Percentiles rank a stretch among this genome's conserved stretches.
phyloP scores from a whole-genome alignment of 2,797 vertebrate genomes.

The Pangasius mekongensis region DNA sequence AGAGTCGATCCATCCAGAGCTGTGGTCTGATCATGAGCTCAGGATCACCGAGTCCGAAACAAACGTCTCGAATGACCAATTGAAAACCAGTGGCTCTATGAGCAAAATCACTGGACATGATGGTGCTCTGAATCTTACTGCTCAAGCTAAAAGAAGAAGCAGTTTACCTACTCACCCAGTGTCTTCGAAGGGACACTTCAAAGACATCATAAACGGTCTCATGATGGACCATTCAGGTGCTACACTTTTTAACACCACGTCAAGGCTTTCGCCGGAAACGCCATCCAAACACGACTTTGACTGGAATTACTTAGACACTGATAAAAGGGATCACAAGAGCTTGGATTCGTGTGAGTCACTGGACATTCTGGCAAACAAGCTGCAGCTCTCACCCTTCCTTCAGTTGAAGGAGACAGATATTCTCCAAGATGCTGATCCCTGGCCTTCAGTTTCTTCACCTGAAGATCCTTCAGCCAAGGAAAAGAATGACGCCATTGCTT shows the following conservation, averaged over 20 bases:
- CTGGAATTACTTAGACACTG: slow-evolving; percentile 52
- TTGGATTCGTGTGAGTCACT: slow-evolving; percentile 38
- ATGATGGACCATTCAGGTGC: slow-evolving; percentile 49
- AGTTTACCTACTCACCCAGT: slow-evolving; percentile 75
- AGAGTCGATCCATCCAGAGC: slow-evolving; percentile 52
- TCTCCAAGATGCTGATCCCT: slow-evolving; percentile 47
- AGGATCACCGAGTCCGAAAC: slow-evolving; percentile 88
- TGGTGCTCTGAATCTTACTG: slow-evolving; percentile 63
- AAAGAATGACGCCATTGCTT: not conserved
- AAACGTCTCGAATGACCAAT: slow-evolving; percentile 68
- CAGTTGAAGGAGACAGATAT: slow-evolving; percentile 61
- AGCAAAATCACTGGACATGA: slow-evolving; percentile 57
- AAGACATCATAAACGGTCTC: slow-evolving; percentile 49
- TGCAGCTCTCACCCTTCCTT: slow-evolving; percentile 50
- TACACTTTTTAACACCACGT: slow-evolving; percentile 55
- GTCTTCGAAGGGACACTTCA: slow-evolving; percentile 67
- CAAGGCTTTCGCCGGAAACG: slow-evolving; percentile 69
- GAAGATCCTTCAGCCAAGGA: slow-evolving; percentile 34
- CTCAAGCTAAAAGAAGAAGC: slow-evolving; percentile 72
- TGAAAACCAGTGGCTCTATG: slow-evolving; percentile 62
- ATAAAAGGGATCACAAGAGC: slow-evolving; percentile 41
- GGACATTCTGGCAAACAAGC: slow-evolving; percentile 53
- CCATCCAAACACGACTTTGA: slow-evolving; percentile 59
- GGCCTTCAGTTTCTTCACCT: slow-evolving; percentile 32
- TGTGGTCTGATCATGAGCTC: slow-evolving; percentile 84